These are phyloP conservation scores for Chaenocephalus aceratus DNA, from an alignment of 2,113 vertebrate genomes.

Conservation along the genomic window DNA sequence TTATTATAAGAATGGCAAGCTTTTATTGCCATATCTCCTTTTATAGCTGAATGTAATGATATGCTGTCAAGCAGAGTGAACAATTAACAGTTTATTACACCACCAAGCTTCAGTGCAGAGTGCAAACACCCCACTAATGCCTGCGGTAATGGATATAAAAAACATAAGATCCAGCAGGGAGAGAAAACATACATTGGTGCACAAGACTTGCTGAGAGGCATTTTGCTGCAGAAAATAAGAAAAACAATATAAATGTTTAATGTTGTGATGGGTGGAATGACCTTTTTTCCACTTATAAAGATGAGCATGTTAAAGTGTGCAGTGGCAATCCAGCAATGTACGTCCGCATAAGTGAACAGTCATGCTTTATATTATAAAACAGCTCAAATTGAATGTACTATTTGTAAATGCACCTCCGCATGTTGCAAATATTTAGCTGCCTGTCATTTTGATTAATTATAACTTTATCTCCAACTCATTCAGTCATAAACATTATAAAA, in stretches of 20 bases:
- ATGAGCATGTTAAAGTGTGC: conserved; percentile 10
- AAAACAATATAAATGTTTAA: conserved; percentile 70
- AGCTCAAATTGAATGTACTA: not conserved
- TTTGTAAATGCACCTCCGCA: not conserved
- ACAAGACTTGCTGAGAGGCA: conserved; percentile 63
- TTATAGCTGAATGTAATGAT: conserved; percentile 76
- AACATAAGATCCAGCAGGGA: conserved; percentile 63
- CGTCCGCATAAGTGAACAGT: conserved; percentile 6
- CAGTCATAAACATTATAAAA: not conserved
- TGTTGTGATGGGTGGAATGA: conserved; percentile 34
- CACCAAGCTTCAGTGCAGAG: conserved; percentile 66
- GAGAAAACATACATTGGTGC: conserved; percentile 65
- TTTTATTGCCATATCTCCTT: conserved; percentile 72
- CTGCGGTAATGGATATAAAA: conserved; percentile 74
- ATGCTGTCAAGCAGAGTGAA: conserved; percentile 76
- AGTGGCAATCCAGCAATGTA: not conserved
- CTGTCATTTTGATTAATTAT: not conserved
- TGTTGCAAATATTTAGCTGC: too few relatives aligned
- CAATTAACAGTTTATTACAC: conserved; percentile 76
- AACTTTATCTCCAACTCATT: not conserved
- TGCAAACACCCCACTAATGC: conserved; percentile 76
- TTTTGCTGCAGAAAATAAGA: conserved; percentile 45
- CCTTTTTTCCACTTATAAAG: conserved; percentile 44
- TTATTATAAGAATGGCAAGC: conserved; percentile 64
- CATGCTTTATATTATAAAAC: not conserved